Evolutionary conservation across 2,113 vertebrate species (phyloP).

Genomic region (Eolophus roseicapilla): DNA sequence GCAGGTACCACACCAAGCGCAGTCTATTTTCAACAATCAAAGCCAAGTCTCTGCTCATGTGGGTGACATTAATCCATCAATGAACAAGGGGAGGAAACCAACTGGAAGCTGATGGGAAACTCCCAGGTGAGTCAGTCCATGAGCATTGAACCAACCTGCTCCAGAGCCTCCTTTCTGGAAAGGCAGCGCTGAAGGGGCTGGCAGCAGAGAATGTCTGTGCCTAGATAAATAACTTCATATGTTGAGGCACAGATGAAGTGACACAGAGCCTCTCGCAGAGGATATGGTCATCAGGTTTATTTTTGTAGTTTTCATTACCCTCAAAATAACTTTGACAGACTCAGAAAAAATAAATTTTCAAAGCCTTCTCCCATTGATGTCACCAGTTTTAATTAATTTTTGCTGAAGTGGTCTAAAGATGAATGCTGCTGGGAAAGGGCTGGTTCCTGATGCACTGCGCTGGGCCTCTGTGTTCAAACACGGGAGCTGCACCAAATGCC

Average conservation of each 20-base stretch:
- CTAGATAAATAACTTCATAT: slow-evolving; percentile 46
- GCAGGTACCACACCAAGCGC: neutral
- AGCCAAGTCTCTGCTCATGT: neutral
- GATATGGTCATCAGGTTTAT: slow-evolving; percentile 56
- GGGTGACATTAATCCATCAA: neutral
- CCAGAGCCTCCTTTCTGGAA: neutral
- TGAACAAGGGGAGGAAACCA: neutral
- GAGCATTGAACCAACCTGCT: neutral
- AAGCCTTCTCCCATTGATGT: slow-evolving; percentile 39
- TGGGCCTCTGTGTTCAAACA: neutral
- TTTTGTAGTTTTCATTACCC: slow-evolving; percentile 63
- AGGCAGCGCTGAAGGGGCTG: neutral
- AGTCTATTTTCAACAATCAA: neutral
- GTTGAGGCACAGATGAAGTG: slow-evolving; percentile 50
- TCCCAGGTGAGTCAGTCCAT: neutral
- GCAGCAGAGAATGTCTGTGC: slow-evolving; percentile 9
- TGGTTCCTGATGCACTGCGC: neutral
- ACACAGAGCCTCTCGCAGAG: slow-evolving; percentile 31
- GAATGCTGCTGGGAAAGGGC: neutral
- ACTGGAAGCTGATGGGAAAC: neutral
- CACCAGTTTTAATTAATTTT: slow-evolving; percentile 64
- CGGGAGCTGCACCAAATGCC: neutral
- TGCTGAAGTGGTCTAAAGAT: slow-evolving; percentile 19
- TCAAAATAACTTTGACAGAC: slow-evolving; percentile 59
- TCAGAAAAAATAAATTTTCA: slow-evolving; percentile 55